phyloP scores from a whole-genome alignment of 2,797 vertebrate species.

The Taeniopygia guttata region DNA sequence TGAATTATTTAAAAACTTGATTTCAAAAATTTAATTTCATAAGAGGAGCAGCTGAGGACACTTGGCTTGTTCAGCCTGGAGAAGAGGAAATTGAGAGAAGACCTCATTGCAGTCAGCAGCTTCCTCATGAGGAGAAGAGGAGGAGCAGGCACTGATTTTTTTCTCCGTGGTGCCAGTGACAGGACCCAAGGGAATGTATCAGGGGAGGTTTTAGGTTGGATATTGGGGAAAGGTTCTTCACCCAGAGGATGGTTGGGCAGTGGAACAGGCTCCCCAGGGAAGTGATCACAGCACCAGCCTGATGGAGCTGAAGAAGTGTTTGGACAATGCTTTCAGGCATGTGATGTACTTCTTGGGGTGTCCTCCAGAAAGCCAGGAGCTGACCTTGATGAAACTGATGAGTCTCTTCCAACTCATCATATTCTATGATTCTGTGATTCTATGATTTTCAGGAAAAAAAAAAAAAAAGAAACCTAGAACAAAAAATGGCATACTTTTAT shows the following conservation, averaged over 20 bases:
- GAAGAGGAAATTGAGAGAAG: background rate
- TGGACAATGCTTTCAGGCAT: background rate
- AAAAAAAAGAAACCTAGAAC: background rate
- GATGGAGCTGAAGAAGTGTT: accelerated
- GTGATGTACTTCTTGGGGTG: background rate
- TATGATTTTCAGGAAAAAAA: background rate
- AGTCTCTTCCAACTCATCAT: background rate
- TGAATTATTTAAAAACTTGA: background rate
- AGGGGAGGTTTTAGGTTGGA: background rate
- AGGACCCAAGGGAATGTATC: accelerated
- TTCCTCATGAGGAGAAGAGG: background rate
- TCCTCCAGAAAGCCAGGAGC: background rate
- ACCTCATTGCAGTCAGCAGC: background rate
- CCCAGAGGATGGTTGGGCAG: accelerated
- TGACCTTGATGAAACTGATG: background rate
- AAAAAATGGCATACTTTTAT: background rate
- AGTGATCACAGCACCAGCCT: background rate
- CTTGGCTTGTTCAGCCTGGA: background rate
- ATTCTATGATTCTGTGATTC: background rate
- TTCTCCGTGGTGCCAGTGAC: background rate
- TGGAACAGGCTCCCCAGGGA: background rate
- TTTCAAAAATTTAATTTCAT: background rate
- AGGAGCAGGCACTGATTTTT: background rate
- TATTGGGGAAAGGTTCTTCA: background rate
- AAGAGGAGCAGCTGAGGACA: background rate